Percentiles rank a stretch among this genome's conserved stretches.
These are phyloP conservation scores for Neodiprion fabricii DNA, from an alignment of 1,140 invertebrate genomes.

Conservation along the genomic window DNA sequence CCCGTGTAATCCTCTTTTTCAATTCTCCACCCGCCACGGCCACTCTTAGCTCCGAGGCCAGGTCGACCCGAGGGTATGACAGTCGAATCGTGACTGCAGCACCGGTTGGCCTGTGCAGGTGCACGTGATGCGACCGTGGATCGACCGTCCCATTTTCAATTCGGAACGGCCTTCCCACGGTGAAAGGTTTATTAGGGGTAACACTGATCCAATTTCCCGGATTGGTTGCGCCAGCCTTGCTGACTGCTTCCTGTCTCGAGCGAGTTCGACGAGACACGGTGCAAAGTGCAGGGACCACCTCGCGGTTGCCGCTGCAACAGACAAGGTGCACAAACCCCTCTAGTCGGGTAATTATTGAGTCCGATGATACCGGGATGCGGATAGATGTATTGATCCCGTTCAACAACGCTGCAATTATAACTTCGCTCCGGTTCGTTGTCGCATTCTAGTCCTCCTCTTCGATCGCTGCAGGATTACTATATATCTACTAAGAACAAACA, in stretches of 20 bases:
- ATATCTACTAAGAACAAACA: too few relatives aligned
- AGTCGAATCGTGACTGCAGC: too few relatives aligned
- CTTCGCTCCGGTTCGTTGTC: too few relatives aligned
- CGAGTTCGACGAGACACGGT: not conserved
- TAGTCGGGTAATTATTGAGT: too few relatives aligned
- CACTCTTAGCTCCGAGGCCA: not conserved
- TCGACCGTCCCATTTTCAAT: slow-evolving; percentile 1
- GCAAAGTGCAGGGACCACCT: too few relatives aligned
- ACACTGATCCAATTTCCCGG: not conserved
- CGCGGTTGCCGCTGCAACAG: too few relatives aligned
- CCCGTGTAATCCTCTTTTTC: not conserved
- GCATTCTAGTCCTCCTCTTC: too few relatives aligned
- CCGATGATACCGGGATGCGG: too few relatives aligned
- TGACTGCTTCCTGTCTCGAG: not conserved
- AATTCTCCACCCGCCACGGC: not conserved
- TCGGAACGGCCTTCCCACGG: not conserved
- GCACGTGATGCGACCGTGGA: not conserved
- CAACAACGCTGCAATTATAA: too few relatives aligned
- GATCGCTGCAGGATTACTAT: too few relatives aligned
- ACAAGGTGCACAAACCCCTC: too few relatives aligned
- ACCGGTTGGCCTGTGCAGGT: not conserved
- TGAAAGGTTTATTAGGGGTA: not conserved
- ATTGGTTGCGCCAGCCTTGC: not conserved
- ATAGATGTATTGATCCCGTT: too few relatives aligned
- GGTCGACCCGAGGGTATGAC: not conserved